phyloP scores from a whole-genome alignment of 2,113 vertebrate species.

The Pimephales promelas region DNA sequence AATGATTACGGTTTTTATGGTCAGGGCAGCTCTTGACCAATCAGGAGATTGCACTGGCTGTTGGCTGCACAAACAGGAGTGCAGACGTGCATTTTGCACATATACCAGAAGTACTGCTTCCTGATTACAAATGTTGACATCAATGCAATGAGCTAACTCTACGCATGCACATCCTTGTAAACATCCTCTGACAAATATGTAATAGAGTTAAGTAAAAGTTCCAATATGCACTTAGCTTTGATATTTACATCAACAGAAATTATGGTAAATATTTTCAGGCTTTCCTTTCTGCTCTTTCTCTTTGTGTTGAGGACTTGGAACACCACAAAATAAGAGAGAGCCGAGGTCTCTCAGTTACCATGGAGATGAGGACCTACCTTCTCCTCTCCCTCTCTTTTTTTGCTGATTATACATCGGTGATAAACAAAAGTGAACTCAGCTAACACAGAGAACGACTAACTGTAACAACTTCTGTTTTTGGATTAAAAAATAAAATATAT shows the following conservation, averaged over 20 bases:
- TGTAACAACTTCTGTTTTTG: neutral
- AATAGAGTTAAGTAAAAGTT: neutral
- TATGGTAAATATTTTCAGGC: slow-evolving; percentile 16
- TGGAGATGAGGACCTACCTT: slow-evolving; percentile 59
- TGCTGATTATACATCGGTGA: slow-evolving; percentile 31
- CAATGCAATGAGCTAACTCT: neutral
- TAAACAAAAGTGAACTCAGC: slow-evolving; percentile 19
- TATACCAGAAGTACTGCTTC: neutral
- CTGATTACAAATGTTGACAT: neutral
- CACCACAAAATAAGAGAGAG: slow-evolving; percentile 46
- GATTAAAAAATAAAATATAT: neutral
- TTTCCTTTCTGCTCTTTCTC: slow-evolving; percentile 36
- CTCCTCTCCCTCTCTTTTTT: slow-evolving; percentile 21
- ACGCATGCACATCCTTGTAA: neutral
- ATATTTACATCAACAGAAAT: neutral
- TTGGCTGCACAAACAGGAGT: neutral
- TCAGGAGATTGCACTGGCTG: slow-evolving; percentile 7
- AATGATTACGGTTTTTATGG: slow-evolving; percentile 2
- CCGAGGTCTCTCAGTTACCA: slow-evolving; percentile 59
- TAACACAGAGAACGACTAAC: slow-evolving; percentile 39
- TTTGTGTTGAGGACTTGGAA: slow-evolving; percentile 32
- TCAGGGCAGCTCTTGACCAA: slow-evolving; percentile 1
- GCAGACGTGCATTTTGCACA: neutral
- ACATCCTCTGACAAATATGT: neutral
- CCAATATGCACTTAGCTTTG: neutral